Base-by-base conservation (phyloP, 2,797 vertebrate genomes). In the Synanceia verrucosa region DNA sequence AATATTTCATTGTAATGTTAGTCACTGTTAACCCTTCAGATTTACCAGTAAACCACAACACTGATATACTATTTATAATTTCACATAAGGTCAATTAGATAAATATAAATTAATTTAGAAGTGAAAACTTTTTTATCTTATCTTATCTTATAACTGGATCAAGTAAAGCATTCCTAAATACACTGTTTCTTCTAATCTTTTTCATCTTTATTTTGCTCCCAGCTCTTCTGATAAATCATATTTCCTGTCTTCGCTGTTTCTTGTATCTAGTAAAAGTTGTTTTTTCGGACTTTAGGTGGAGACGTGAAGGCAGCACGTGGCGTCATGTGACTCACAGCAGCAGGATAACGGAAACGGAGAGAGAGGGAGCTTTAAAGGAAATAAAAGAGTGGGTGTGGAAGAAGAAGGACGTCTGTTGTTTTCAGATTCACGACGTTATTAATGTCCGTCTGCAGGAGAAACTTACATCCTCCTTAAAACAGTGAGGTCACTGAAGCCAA, bases 281-380 rank as follows among this genome's bases (percentile, higher is more conserved):
- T 34, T 50, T 66, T 31, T 5, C 61, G 0, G 6, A 65, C 10
- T 48, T 57, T 59, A 2, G 0, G 21, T 0, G 1, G 28, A 23
- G 46, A 14, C 23, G 0, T 69, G 66, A 83, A 87, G 0, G 86
- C 73, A 65, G 6, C 86, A 65, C 4, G 2, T 7, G 26, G 8
- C 9, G 36, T 80, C 83, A 87, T 55, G 76, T 87, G 83, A 87
- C 74, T 55, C 21, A 4, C 24, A 14, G 63, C 56, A n/a, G 51
- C 50, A 46, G 76, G 21, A 78, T 55, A 65, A 74, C 62, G 84
- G 78, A 83, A 82, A 75, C 65, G 3, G n/a, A 26, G 9, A n/a
- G 14, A 66, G 6, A 50, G 6, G 14, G 34, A 37, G 0, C n/a
- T n/a, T n/a, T n/a, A n/a, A n/a, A n/a, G n/a, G n/a, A n/a, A n/a